Evolutionary conservation across 23 tunicate genomes (phyloP).

Genomic region (Ascidia mentula): DNA sequence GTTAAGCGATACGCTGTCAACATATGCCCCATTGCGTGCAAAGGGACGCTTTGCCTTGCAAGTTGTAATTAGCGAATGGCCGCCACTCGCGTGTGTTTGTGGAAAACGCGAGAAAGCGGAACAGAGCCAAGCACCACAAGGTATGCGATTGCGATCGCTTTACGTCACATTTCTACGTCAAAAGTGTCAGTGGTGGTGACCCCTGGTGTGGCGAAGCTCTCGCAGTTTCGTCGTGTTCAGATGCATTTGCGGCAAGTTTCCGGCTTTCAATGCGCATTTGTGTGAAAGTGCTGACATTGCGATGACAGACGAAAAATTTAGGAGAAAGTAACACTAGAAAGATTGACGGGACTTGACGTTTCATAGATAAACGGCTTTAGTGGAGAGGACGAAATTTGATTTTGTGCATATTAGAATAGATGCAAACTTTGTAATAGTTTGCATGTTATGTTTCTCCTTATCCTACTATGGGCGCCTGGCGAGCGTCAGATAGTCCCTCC

Average conservation of each 20-base stretch:
- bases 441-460: neutral
- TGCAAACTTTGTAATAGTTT: neutral
- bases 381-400: neutral
- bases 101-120: neutral
- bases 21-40: neutral
- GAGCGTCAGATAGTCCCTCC: neutral
- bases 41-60: neutral
- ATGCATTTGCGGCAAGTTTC: neutral
- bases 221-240: neutral
- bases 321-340: neutral
- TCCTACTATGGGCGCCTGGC: neutral
- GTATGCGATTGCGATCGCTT: neutral
- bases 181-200: neutral
- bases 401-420: neutral
- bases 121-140: neutral
- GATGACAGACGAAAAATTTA: neutral
- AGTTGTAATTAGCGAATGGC: neutral
- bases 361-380: neutral
- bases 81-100: neutral
- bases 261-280: neutral
- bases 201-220: neutral
- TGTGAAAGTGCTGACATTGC: neutral
- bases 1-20: neutral
- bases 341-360: neutral
- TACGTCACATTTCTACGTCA: slow-evolving; percentile 4